Evolutionary conservation across 2,797 vertebrate species (phyloP).

Genomic region (Alcedo quadribrachys): DNA sequence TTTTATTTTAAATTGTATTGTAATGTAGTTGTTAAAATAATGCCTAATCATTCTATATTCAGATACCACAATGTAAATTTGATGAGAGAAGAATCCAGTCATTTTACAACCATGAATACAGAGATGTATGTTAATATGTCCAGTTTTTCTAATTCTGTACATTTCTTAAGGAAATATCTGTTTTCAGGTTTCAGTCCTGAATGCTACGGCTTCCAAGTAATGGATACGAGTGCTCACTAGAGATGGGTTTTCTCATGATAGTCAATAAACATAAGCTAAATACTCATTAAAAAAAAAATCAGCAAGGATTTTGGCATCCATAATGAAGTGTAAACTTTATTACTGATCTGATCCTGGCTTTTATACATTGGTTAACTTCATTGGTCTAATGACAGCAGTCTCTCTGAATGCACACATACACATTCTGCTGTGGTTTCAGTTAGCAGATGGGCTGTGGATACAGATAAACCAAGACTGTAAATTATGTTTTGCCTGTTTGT

Average conservation of each 20-base stretch:
- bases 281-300: not conserved
- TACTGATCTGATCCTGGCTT: conserved; percentile 46
- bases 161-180: conserved; percentile 71
- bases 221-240: conserved; percentile 21
- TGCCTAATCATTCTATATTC: conserved; percentile 84
- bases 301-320: conserved; percentile 41
- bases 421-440: conserved; percentile 55
- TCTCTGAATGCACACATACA: conserved; percentile 48
- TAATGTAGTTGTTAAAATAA: conserved; percentile 85
- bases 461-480: conserved; percentile 66
- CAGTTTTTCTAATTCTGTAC: conserved; percentile 74
- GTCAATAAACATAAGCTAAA: conserved; percentile 27
- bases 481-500: conserved; percentile 66
- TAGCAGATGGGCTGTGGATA: conserved; percentile 73
- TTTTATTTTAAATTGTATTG: conserved; percentile 85
- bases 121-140: conserved; percentile 75
- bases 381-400: conserved; percentile 54
- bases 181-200: conserved; percentile 58
- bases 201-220: conserved; percentile 29
- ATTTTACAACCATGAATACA: conserved; percentile 69
- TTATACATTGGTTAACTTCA: conserved; percentile 45
- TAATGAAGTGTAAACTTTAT: conserved; percentile 58
- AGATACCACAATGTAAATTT: conserved; percentile 83
- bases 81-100: conserved; percentile 80
- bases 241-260: conserved; percentile 44